A percentile compares a stretch with the other conserved stretches of the same genome.
Evolutionary conservation across 2,888 invertebrate genomes (phyloP).

Genomic region (Hydraecia micacea): DNA sequence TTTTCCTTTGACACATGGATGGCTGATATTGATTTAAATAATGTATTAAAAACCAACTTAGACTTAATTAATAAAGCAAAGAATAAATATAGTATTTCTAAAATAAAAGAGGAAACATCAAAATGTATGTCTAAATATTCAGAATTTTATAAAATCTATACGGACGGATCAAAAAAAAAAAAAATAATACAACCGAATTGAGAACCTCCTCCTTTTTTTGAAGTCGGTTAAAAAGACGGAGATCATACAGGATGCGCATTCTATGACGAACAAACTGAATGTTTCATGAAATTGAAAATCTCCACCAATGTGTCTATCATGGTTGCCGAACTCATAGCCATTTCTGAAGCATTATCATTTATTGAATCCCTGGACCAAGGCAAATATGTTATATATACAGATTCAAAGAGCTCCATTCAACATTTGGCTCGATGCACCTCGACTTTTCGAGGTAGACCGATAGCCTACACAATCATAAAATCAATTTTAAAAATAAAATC

Average conservation of each 20-base stretch:
- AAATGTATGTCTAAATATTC: conserved; percentile 5
- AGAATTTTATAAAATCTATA: background rate
- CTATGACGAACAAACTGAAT: conserved; percentile 2
- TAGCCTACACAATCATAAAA: background rate
- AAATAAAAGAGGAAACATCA: background rate
- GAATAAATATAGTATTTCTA: background rate
- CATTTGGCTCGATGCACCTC: background rate
- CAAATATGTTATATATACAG: background rate
- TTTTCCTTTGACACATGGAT: conserved; percentile 12
- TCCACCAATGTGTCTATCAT: background rate
- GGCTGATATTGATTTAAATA: conserved; percentile 1
- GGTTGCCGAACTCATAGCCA: conserved; percentile 2
- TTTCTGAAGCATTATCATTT: conserved; percentile 1
- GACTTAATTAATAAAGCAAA: background rate
- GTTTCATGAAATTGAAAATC: background rate
- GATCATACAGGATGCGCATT: conserved; percentile 6
- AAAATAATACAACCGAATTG: no score
- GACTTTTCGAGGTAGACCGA: background rate
- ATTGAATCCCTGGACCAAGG: background rate
- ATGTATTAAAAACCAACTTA: background rate
- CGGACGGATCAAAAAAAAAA: background rate
- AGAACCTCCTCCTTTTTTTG: no score
- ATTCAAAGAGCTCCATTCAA: background rate
- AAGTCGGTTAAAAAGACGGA: no score
- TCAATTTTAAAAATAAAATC: background rate